phyloP scores from a whole-genome alignment of 2,888 invertebrate genomes.

The Ichneumon xanthorius region DNA sequence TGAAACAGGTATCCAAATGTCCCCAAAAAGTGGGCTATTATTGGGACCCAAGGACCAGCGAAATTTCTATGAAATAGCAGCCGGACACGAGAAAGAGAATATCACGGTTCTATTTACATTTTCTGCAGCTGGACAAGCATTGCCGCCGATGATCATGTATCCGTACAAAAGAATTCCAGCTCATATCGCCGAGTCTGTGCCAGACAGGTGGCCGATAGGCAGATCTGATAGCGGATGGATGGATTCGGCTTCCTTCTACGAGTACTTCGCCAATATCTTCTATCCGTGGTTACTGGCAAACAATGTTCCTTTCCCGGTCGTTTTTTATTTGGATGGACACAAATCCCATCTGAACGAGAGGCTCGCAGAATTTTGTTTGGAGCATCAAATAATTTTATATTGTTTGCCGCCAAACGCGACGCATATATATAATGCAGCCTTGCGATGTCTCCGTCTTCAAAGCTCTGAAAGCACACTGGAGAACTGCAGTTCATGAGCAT shows the following conservation, averaged over 20 bases:
- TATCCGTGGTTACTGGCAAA: conserved; percentile 72
- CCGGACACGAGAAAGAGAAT: conserved; percentile 69
- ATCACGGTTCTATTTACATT: conserved; percentile 70
- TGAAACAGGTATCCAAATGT: conserved; percentile 68
- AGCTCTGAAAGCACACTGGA: conserved; percentile 71
- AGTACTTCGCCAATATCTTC: conserved; percentile 79
- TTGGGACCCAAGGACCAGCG: conserved; percentile 68
- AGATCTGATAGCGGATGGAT: conserved; percentile 81
- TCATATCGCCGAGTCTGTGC: conserved; percentile 62
- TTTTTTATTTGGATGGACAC: conserved; percentile 74
- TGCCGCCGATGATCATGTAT: conserved; percentile 77
- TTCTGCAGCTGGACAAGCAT: conserved; percentile 73
- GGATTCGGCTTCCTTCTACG: conserved; percentile 78
- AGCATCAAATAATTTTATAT: conserved; percentile 72
- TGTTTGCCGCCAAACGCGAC: conserved; percentile 71
- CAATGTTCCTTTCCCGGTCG: conserved; percentile 73
- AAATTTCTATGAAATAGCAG: conserved; percentile 68
- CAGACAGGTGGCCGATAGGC: conserved; percentile 74
- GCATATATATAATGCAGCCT: conserved; percentile 74
- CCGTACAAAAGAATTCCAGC: conserved; percentile 74
- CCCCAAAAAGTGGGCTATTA: conserved; percentile 67
- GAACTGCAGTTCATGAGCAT: conserved; percentile 51
- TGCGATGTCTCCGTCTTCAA: conserved; percentile 72
- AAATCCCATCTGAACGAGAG: conserved; percentile 64
- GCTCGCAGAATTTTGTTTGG: conserved; percentile 69